Conservation (phyloP, 2,888 invertebrate genomes). For the Cabera pusaria region DNA sequence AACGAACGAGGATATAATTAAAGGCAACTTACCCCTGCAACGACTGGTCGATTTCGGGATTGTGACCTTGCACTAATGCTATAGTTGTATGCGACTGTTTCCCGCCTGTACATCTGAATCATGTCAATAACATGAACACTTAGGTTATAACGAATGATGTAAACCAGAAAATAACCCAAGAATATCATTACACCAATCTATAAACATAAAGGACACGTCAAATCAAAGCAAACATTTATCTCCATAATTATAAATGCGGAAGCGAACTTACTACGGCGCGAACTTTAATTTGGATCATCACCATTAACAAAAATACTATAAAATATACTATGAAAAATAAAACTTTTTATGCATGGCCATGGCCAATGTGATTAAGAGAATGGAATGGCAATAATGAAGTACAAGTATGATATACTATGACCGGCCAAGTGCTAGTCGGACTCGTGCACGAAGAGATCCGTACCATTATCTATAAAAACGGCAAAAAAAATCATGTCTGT, state of each 20-base stretch:
- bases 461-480: too few relatives aligned
- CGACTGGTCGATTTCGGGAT: constrained; percentile 4
- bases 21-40: constrained; percentile 37
- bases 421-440: too few relatives aligned
- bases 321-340: constrained; percentile 12
- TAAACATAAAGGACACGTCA: constrained; percentile 24
- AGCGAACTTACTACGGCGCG: constrained; percentile 63
- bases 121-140: constrained; percentile 75
- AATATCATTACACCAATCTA: constrained; percentile 82
- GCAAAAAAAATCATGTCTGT: too few relatives aligned
- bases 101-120: constrained; percentile 50
- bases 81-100: constrained; percentile 20
- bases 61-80: background rate
- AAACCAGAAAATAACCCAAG: constrained; percentile 78
- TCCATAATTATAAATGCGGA: constrained; percentile 3
- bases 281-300: constrained; percentile 63
- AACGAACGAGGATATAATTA: too few relatives aligned
- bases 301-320: constrained; percentile 31
- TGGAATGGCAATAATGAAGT: constrained; percentile 27
- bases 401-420: too few relatives aligned
- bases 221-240: constrained; percentile 2
- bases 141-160: constrained; percentile 67
- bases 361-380: constrained; percentile 37
- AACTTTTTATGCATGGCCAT: constrained; percentile 25
- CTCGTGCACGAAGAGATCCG: too few relatives aligned